A percentile compares a stretch with the other conserved stretches of the same genome.
Evolutionary conservation across 1,140 invertebrate genomes (phyloP).

Genomic region (Branchinecta lindahli): DNA sequence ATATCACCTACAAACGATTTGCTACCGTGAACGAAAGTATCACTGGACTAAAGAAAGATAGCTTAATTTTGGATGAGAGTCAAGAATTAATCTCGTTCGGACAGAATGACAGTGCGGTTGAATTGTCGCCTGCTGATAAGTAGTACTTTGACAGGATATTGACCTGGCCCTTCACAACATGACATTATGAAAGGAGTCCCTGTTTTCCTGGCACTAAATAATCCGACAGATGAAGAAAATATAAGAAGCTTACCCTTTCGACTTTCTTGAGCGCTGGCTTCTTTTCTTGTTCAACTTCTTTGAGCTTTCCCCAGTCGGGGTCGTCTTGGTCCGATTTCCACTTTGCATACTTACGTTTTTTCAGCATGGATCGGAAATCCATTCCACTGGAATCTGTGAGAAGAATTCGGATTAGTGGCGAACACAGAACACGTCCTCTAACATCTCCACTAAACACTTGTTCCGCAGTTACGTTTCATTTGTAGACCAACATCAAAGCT

Average conservation of each 20-base stretch:
- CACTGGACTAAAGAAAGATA: too few species aligned
- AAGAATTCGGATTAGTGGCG: constrained; percentile 25
- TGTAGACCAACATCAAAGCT: neutral
- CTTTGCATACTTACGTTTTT: constrained; percentile 89
- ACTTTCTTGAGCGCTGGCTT: constrained; percentile 68
- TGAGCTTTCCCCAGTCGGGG: constrained; percentile 78
- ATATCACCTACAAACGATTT: too few species aligned
- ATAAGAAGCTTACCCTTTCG: constrained; percentile 54
- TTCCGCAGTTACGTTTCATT: constrained; percentile 12
- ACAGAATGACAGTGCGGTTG: too few species aligned
- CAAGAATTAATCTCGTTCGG: too few species aligned
- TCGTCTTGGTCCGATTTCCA: constrained; percentile 78
- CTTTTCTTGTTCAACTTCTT: constrained; percentile 72
- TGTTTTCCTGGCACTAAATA: too few species aligned
- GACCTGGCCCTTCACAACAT: too few species aligned
- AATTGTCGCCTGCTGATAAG: too few species aligned
- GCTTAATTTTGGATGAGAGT: too few species aligned
- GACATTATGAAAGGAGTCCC: too few species aligned
- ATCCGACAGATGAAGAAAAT: constrained; percentile 1
- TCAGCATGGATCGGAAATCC: constrained; percentile 96
- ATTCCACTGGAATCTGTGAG: constrained; percentile 75
- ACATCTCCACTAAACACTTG: constrained; percentile 11
- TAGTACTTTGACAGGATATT: too few species aligned
- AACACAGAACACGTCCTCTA: constrained; percentile 19
- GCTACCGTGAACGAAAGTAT: too few species aligned